Percentiles rank a stretch among this genome's conserved stretches.
phyloP scores from a whole-genome alignment of 1,140 invertebrate species.

The Temnothorax longispinosus region DNA sequence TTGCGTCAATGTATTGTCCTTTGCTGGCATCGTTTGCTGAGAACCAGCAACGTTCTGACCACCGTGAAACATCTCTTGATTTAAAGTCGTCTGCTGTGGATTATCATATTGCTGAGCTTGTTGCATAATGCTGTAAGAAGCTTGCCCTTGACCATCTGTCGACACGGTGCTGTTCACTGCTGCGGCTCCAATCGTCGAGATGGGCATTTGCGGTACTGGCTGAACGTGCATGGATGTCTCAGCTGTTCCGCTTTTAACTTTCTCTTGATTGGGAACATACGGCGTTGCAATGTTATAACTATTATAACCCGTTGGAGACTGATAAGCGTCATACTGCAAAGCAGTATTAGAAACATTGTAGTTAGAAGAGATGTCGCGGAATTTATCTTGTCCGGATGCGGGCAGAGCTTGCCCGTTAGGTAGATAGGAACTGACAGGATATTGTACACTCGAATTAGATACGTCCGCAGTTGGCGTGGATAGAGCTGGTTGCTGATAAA shows the following conservation, averaged over 20 bases:
- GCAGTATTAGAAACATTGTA: slow-evolving; percentile 59
- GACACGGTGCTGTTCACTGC: slow-evolving; percentile 22
- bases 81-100: slow-evolving; percentile 37
- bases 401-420: slow-evolving; percentile 58
- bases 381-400: slow-evolving; percentile 59
- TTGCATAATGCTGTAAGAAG: slow-evolving; percentile 37
- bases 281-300: slow-evolving; percentile 56
- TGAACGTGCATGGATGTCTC: slow-evolving; percentile 43
- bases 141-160: slow-evolving; percentile 28
- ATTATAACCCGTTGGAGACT: slow-evolving; percentile 41
- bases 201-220: slow-evolving; percentile 26
- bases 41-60: neutral
- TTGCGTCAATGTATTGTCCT: slow-evolving; percentile 44
- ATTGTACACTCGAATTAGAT: slow-evolving; percentile 42
- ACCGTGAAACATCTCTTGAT: slow-evolving; percentile 43
- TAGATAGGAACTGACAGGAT: slow-evolving; percentile 56
- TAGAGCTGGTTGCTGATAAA: slow-evolving; percentile 50
- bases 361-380: slow-evolving; percentile 11
- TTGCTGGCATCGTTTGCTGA: slow-evolving; percentile 46
- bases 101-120: slow-evolving; percentile 62
- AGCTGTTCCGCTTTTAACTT: slow-evolving; percentile 18
- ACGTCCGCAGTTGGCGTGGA: slow-evolving; percentile 12
- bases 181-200: neutral
- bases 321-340: slow-evolving; percentile 65
- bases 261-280: slow-evolving; percentile 61